These are phyloP conservation scores for Trachurus trachurus DNA, from an alignment of 2,797 vertebrate genomes.

Conservation along the genomic window DNA sequence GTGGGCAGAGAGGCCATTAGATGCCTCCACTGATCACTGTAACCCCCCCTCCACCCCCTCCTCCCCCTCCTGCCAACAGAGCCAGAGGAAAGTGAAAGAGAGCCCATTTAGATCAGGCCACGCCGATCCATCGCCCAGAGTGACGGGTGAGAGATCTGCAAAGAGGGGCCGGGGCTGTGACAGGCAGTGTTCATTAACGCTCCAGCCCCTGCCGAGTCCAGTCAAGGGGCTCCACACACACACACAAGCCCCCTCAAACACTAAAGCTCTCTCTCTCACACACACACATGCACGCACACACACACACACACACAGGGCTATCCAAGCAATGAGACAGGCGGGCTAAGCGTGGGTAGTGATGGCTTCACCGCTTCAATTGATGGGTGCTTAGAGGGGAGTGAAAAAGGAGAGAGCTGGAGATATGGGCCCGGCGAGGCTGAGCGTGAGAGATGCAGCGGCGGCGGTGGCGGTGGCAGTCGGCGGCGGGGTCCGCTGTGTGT, in stretches of 20 bases:
- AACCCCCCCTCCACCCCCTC: not conserved
- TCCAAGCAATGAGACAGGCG: constrained; percentile 66
- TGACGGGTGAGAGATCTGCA: constrained; percentile 64
- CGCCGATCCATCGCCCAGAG: constrained; percentile 61
- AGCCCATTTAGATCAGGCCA: constrained; percentile 60
- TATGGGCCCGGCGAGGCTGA: constrained; percentile 42
- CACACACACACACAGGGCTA: constrained; percentile 32
- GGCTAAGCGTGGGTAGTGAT: constrained; percentile 76
- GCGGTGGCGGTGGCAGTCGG: too few species aligned
- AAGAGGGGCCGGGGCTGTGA: constrained; percentile 59
- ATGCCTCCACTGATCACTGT: constrained; percentile 17
- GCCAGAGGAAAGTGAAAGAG: constrained; percentile 37
- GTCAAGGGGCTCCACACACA: constrained; percentile 68
- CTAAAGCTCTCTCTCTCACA: constrained; percentile 36
- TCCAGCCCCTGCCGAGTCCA: constrained; percentile 73
- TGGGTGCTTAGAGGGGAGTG: constrained; percentile 73
- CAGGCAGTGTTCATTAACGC: constrained; percentile 76
- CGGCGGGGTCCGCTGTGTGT: constrained; percentile 31
- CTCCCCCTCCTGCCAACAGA: constrained; percentile 9
- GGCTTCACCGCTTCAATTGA: constrained; percentile 80
- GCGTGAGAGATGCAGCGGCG: constrained; percentile 54
- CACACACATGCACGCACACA: constrained; percentile 29
- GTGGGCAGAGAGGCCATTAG: constrained; percentile 35
- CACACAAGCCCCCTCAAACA: constrained; percentile 71
- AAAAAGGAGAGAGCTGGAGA: constrained; percentile 59